Base-by-base conservation (phyloP, 2,797 vertebrate species). In the Pseudomugil gertrudae region DNA sequence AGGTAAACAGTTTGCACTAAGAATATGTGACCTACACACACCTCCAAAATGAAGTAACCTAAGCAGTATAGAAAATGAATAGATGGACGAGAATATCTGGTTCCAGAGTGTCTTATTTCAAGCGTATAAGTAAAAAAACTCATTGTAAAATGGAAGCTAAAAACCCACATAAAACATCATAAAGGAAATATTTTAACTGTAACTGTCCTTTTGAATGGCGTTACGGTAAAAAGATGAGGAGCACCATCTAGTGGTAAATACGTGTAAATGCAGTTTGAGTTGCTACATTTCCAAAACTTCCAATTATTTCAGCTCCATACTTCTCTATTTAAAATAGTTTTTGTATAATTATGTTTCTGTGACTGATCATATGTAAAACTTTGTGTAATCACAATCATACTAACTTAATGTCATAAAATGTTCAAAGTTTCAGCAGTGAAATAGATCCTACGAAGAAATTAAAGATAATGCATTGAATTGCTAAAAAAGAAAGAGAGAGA, bases 231-330 rank as follows among this genome's bases (percentile, higher is more conserved):
- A 65, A 63, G 71, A 66, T 38, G 17, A 57, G 19, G 40, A 0
- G 8, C 59, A 0, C 80, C 86, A 83, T 78, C 90, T 88, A 74
- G 80, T 81, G 89, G 76, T 33, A 4, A 30, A 23, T 1, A 2
- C 38, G 1, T 35, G 51, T 50, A 70, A 75, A 30, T 80, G 69
- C 78, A 77, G 35, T 38, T 55, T 47, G 23, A 32, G 13, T 3
- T 5, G 5, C 9, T n/a, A 33, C 1, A n/a, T 2, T 17, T 17
- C 4, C 1, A 13, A 17, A 11, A 11, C 21, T 23, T 43, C 15
- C 5, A 43, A 0, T 17, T 10, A 6, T 15, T n/a, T 14, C 9
- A 11, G 15, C 45, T 48, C 10, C 14, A 17, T 47, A 21, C 11
- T 47, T 47, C 9, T 10, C n/a, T 23, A 23, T 19, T 23, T n/a